Evolutionary conservation across 2,888 invertebrate genomes (phyloP).

Genomic region (Diabrotica balteata): DNA sequence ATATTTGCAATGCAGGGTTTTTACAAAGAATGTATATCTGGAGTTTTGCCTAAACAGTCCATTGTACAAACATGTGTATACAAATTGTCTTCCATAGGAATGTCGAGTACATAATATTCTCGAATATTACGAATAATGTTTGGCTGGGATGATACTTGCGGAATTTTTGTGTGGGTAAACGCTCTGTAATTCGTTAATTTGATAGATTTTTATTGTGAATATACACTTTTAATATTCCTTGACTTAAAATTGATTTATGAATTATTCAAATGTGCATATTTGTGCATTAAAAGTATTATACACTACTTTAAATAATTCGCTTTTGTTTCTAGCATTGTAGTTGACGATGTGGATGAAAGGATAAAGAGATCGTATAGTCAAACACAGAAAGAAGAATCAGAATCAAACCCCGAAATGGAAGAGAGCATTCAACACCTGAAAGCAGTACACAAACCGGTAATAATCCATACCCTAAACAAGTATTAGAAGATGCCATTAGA

Average conservation of each 20-base stretch:
- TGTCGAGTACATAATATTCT: too few relatives aligned
- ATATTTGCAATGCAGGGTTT: slow-evolving; percentile 15
- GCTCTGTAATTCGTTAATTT: too few relatives aligned
- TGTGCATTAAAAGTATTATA: too few relatives aligned
- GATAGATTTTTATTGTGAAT: too few relatives aligned
- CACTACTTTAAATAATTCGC: too few relatives aligned
- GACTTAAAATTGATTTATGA: too few relatives aligned
- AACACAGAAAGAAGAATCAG: slow-evolving; percentile 20
- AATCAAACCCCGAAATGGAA: slow-evolving; percentile 2
- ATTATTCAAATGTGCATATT: too few relatives aligned
- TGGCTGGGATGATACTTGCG: too few relatives aligned
- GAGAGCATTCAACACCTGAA: slow-evolving; percentile 24
- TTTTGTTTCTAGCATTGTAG: slow-evolving; percentile 49
- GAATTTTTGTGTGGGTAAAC: too few relatives aligned
- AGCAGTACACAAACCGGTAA: slow-evolving; percentile 21
- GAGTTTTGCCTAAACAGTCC: too few relatives aligned
- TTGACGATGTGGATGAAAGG: slow-evolving; percentile 55
- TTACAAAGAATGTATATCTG: not conserved
- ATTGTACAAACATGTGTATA: not conserved
- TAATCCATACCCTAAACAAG: slow-evolving; percentile 49
- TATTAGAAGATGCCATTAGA: slow-evolving; percentile 23
- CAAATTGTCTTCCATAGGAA: not conserved
- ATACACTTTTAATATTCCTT: too few relatives aligned
- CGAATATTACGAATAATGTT: too few relatives aligned
- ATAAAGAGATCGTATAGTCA: slow-evolving; percentile 40